These are phyloP conservation scores for Mormyrus proboscirostris DNA, from an alignment of 2,797 vertebrate genomes.

Conservation along the genomic window DNA sequence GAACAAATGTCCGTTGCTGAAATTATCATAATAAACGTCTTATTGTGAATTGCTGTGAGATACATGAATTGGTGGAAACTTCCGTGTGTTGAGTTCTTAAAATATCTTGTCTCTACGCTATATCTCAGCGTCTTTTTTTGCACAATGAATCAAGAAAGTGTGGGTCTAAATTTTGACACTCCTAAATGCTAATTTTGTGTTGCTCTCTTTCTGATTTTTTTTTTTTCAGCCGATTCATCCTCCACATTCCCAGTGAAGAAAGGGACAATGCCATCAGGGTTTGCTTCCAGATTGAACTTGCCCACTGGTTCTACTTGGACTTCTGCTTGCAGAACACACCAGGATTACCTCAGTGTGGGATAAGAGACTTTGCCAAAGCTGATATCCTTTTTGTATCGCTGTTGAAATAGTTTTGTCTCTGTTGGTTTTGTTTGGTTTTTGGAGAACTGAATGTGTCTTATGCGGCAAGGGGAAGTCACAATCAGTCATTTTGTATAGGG, in stretches of 20 bases:
- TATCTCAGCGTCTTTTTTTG: not conserved
- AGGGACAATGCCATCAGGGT: conserved; percentile 95
- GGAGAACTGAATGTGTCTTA: not conserved
- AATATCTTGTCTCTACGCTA: not conserved
- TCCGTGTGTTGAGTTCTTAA: not conserved
- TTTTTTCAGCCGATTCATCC: conserved; percentile 86
- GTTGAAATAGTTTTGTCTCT: not conserved
- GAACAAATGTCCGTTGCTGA: not conserved
- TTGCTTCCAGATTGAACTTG: conserved; percentile 98
- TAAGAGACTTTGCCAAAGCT: conserved; percentile 97
- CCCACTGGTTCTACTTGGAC: conserved; percentile 99
- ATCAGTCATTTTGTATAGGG: not conserved
- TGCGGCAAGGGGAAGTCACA: not conserved
- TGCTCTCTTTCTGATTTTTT: not conserved
- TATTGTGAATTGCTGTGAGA: not conserved
- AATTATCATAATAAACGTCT: not conserved
- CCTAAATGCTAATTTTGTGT: not conserved
- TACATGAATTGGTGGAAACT: not conserved
- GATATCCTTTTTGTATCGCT: conserved; percentile 79
- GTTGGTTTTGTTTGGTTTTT: not conserved
- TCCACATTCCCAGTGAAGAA: conserved; percentile 98
- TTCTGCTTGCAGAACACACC: conserved; percentile 94
- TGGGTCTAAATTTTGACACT: not conserved
- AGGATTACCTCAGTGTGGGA: conserved; percentile 94
- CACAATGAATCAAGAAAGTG: not conserved